Base-by-base conservation (phyloP, 2,797 vertebrate species). In the Lycodopsis pacificus region DNA sequence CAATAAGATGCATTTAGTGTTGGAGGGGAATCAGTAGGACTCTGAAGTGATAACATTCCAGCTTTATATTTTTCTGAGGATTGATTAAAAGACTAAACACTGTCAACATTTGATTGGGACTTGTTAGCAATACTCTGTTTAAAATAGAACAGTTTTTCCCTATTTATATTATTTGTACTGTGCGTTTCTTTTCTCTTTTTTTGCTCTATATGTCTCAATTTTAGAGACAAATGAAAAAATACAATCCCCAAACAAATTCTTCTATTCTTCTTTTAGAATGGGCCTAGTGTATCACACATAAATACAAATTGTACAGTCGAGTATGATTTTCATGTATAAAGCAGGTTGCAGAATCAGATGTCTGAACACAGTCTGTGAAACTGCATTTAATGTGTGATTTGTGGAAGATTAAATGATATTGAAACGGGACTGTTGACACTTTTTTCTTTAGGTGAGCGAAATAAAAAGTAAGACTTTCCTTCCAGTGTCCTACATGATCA, bases 241-340 rank as follows among this genome's bases (percentile, higher is more conserved):
- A 34, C 74, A 69, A 80, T 66, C 40, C 38, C 48, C 25, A 19
- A 22, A 54, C 30, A 20, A 27, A 27, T 73, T 63, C 17, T 76
- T 82, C 12, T n/a, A 7, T 70, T 59, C 22, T 64, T 74, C 30
- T 68, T 83, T 82, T 89, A 87, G 80, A 83, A 86, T 71, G 53
- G 87, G 84, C 79, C 78, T 81, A 76, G 81, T 74, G 87, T 30
- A 67, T 89, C 63, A 69, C 65, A 85, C 68, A 63, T 65, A 32
- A 83, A 64, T 76, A 79, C 80, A 76, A 82, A 27, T 80, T 89
- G 83, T 89, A 76, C 70, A 61, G 80, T 89, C 74, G 68, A 87
- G 56, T 76, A 22, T 83, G 65, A 76, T 76, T 86, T 77, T 54
- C 44, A 65, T 86, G 63, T 84, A 25, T 73, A 54, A 79, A 59